phyloP scores from a whole-genome alignment of 2,113 vertebrate genomes.

The Casuarius casuarius region DNA sequence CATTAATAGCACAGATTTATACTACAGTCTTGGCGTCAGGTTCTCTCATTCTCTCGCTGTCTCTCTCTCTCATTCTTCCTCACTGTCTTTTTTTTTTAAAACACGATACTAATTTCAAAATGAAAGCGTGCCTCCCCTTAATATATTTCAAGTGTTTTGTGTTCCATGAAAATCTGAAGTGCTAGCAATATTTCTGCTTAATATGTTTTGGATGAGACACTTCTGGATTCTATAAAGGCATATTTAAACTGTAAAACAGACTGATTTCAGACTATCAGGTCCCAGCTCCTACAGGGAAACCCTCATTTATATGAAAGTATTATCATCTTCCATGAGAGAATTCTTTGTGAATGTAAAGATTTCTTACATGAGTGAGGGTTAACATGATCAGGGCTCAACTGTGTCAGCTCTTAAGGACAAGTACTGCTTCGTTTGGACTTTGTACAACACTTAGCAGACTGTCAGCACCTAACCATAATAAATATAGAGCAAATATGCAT shows the following conservation, averaged over 20 bases:
- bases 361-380: neutral
- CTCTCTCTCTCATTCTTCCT: neutral
- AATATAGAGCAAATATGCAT: neutral
- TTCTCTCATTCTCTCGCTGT: neutral
- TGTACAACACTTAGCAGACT: constrained; percentile 12
- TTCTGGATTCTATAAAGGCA: neutral
- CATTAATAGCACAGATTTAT: constrained; percentile 64
- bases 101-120: neutral
- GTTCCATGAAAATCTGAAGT: neutral
- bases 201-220: neutral
- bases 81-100: neutral
- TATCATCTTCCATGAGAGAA: neutral
- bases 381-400: neutral
- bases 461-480: constrained; percentile 4
- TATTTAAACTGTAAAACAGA: neutral
- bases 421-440: neutral
- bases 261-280: neutral
- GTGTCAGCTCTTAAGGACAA: neutral
- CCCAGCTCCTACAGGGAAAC: neutral
- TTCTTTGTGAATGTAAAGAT: neutral
- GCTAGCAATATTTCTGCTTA: neutral
- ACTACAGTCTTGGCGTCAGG: constrained; percentile 25
- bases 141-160: neutral
- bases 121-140: neutral
- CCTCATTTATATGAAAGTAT: neutral